phyloP scores from a whole-genome alignment of 2,888 invertebrate species.

The Plebejus argus region DNA sequence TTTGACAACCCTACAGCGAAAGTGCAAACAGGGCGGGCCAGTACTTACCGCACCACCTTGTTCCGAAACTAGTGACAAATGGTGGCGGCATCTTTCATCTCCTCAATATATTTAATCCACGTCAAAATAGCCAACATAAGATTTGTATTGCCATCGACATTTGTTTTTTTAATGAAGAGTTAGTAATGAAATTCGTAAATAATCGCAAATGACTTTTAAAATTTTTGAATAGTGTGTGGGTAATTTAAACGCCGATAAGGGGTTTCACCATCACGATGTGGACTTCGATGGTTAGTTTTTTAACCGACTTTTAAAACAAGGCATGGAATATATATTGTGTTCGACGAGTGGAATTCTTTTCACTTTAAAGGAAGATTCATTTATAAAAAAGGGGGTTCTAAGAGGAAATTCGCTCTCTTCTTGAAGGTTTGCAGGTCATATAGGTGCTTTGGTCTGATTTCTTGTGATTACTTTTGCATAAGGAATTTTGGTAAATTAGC shows the following conservation, averaged over 20 bases:
- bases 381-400: too few species aligned
- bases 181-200: constrained; percentile 76
- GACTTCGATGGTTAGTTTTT: background rate
- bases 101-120: constrained; percentile 47
- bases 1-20: constrained; percentile 46
- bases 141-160: constrained; percentile 23
- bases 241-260: constrained; percentile 55
- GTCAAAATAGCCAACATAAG: constrained; percentile 53
- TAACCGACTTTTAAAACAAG: background rate
- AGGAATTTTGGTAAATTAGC: too few species aligned
- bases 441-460: too few species aligned
- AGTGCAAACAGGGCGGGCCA: constrained; percentile 75
- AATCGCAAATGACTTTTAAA: constrained; percentile 73
- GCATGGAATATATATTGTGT: background rate
- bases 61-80: constrained; percentile 78
- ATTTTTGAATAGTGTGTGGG: constrained; percentile 56
- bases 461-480: too few species aligned
- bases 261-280: background rate
- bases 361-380: too few species aligned
- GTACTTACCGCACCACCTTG: constrained; percentile 69
- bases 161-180: constrained; percentile 70
- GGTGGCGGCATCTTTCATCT: constrained; percentile 77
- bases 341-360: too few species aligned
- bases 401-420: too few species aligned
- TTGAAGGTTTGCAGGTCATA: too few species aligned